A percentile compares a stretch with the other conserved stretches of the same genome.
These are phyloP conservation scores for Suillia variegata DNA, from an alignment of 2,888 invertebrate species.

Conservation along the genomic window DNA sequence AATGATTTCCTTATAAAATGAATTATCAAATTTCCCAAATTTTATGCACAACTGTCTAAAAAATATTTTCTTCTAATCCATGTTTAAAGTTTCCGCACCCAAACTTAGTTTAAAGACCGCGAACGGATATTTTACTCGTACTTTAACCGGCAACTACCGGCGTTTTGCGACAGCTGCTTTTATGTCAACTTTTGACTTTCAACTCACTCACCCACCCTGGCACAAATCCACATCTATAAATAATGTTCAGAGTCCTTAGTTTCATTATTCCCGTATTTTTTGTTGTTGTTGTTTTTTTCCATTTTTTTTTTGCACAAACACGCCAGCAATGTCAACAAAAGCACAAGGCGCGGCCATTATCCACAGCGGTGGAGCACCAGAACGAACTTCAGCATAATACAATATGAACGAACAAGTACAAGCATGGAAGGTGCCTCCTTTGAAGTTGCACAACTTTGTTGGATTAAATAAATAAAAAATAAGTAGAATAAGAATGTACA, in stretches of 20 bases:
- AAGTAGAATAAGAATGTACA: neutral
- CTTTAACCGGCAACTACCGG: neutral
- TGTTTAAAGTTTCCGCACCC: neutral
- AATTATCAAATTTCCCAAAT: too few species aligned
- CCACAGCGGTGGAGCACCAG: neutral
- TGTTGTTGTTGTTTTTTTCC: too few species aligned
- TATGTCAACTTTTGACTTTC: neutral
- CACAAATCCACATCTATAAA: neutral
- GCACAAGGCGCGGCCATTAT: constrained; percentile 18
- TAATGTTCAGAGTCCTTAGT: neutral
- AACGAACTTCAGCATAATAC: constrained; percentile 6
- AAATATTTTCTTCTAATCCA: neutral
- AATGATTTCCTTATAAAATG: too few species aligned
- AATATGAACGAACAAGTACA: too few species aligned
- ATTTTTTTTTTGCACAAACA: too few species aligned
- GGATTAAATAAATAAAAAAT: too few species aligned
- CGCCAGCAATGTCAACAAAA: constrained; percentile 10
- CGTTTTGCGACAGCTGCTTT: neutral
- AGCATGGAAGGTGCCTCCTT: too few species aligned
- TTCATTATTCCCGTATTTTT: neutral
- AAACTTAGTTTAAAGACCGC: too few species aligned
- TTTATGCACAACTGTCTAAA: too few species aligned
- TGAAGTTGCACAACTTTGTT: too few species aligned
- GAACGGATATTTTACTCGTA: too few species aligned
- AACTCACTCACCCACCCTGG: neutral